Conservation (phyloP, 1,140 invertebrate species). For the Oryctes rhinoceros region DNA sequence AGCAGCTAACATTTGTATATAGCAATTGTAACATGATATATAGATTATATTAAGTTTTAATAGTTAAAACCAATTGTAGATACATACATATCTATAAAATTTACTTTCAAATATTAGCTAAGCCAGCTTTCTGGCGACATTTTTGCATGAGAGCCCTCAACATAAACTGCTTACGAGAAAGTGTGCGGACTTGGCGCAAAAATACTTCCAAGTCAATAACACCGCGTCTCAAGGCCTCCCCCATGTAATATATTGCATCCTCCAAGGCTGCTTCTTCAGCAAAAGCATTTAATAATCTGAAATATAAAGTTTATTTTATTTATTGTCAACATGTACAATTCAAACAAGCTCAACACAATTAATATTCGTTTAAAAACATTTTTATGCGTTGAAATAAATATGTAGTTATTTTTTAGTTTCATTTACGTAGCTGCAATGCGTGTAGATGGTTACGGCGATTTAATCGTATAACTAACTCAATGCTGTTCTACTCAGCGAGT, state of each 20-base stretch:
- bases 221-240: constrained; percentile 91
- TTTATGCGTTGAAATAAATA: background rate
- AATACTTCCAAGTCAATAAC: constrained; percentile 97
- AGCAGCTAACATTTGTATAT: background rate
- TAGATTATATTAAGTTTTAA: constrained; percentile 29
- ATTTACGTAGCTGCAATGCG: no score
- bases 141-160: constrained; percentile 94
- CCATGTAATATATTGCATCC: constrained; percentile 98
- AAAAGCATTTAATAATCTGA: constrained; percentile 91
- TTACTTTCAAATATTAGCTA: constrained; percentile 43
- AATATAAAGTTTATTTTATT: constrained; percentile 48
- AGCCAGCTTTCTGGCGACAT: constrained; percentile 93
- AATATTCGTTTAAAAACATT: background rate
- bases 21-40: constrained; percentile 7
- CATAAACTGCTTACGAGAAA: constrained; percentile 96
- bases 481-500: no score
- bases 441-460: no score
- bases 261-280: constrained; percentile 97
- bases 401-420: no score
- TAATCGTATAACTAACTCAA: no score
- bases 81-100: background rate
- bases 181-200: constrained; percentile 93
- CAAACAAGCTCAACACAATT: no score
- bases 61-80: constrained; percentile 3
- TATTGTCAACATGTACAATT: background rate